Conservation (phyloP, 2,888 invertebrate species). For the Strigamia transsilvanica region DNA sequence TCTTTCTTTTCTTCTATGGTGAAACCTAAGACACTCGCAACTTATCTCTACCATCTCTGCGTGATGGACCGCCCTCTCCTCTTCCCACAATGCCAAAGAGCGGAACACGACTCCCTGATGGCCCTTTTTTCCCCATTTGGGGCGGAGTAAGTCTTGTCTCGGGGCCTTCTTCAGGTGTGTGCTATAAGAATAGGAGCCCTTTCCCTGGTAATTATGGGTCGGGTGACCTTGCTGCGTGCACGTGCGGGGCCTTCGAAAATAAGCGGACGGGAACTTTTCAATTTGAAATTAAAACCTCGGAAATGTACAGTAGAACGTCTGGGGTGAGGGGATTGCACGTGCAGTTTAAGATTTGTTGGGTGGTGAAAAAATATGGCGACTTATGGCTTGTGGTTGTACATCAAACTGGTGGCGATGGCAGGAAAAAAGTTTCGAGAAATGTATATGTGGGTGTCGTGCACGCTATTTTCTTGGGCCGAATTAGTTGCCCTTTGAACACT, state of each 20-base stretch:
- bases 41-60: constrained; percentile 29
- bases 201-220: constrained; percentile 35
- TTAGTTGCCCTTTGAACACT: too few relatives aligned
- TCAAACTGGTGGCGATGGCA: background rate
- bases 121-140: constrained; percentile 19
- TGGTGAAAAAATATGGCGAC: background rate
- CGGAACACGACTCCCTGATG: constrained; percentile 35
- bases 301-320: background rate
- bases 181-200: constrained; percentile 14
- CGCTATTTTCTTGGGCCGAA: too few relatives aligned
- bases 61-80: background rate
- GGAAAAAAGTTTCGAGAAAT: background rate
- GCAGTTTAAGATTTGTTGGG: constrained; percentile 18
- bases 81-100: background rate
- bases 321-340: background rate
- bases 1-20: background rate
- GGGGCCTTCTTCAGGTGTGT: constrained; percentile 21
- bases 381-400: constrained; percentile 4
- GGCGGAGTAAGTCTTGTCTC: constrained; percentile 15
- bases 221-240: background rate
- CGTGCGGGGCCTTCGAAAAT: background rate
- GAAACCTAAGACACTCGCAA: constrained; percentile 17
- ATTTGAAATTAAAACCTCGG: constrained; percentile 20
- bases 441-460: too few relatives aligned
- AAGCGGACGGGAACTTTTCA: background rate